Conservation (phyloP, 1,140 invertebrate genomes). For the Mycetomoellerius zeteki region DNA sequence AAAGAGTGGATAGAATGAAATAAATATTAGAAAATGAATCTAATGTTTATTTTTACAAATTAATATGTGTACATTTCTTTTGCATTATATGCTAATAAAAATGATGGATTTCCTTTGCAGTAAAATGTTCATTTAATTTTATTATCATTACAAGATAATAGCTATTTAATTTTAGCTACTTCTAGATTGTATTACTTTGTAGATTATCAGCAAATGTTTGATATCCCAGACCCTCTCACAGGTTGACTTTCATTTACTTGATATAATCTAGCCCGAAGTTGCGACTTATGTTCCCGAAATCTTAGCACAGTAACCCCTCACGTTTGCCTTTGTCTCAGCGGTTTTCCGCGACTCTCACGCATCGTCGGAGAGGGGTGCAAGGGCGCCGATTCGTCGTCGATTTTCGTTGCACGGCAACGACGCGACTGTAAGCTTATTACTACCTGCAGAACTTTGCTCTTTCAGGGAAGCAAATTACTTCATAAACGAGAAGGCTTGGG, state of each 20-base stretch:
- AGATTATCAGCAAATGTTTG: background rate
- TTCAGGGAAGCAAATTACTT: conserved; percentile 73
- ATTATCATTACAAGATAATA: background rate
- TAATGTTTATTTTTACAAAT: background rate
- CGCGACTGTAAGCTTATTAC: conserved; percentile 73
- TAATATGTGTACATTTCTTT: background rate
- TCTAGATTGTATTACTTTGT: background rate
- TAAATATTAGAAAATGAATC: background rate
- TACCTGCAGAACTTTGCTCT: conserved; percentile 71
- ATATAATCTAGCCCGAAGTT: background rate
- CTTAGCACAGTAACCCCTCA: background rate
- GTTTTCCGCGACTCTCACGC: conserved; percentile 5
- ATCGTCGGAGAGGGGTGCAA: background rate
- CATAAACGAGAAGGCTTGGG: conserved; percentile 68
- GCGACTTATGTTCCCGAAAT: conserved; percentile 25
- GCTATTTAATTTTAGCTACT: background rate
- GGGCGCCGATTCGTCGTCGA: conserved; percentile 61
- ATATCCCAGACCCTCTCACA: background rate
- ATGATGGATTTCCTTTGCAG: background rate
- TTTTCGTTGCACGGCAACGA: conserved; percentile 66
- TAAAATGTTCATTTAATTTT: background rate
- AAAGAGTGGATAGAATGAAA: background rate
- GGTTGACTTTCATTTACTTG: background rate
- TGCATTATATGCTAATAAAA: background rate
- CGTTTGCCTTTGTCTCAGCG: conserved; percentile 19